These are phyloP conservation scores for Polia nebulosa DNA, from an alignment of 2,888 invertebrate genomes.

Conservation along the genomic window DNA sequence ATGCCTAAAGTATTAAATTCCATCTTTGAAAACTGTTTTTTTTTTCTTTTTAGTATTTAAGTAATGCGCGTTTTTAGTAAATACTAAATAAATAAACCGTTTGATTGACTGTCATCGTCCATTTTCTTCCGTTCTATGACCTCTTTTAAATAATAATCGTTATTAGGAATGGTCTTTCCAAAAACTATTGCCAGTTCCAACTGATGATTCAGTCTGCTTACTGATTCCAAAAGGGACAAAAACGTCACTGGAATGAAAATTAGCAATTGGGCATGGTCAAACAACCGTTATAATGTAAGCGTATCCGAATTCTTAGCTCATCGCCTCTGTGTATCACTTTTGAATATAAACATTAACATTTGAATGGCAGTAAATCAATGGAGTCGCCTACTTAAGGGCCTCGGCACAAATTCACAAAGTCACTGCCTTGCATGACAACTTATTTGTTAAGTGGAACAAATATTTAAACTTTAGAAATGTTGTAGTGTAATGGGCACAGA, in stretches of 20 bases:
- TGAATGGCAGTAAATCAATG: slow-evolving; percentile 61
- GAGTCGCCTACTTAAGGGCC: slow-evolving; percentile 60
- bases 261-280: slow-evolving; percentile 66
- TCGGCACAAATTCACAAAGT: slow-evolving; percentile 51
- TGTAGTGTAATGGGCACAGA: slow-evolving; percentile 29
- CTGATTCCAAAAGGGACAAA: slow-evolving; percentile 65
- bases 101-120: slow-evolving; percentile 1
- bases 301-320: slow-evolving; percentile 71
- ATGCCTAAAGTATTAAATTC: background rate
- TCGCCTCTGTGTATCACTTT: slow-evolving; percentile 61
- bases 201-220: slow-evolving; percentile 23
- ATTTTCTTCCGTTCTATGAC: background rate
- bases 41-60: background rate
- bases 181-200: slow-evolving; percentile 20
- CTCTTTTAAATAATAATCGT: slow-evolving; percentile 16
- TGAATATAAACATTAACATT: slow-evolving; percentile 69
- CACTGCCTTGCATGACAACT: slow-evolving; percentile 57
- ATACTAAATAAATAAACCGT: slow-evolving; percentile 2
- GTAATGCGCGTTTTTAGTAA: too few relatives aligned
- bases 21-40: background rate
- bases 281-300: slow-evolving; percentile 72
- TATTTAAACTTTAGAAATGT: slow-evolving; percentile 51
- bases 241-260: slow-evolving; percentile 74
- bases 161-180: slow-evolving; percentile 5
- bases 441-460: slow-evolving; percentile 60